phyloP scores from a whole-genome alignment of 2,113 vertebrate genomes.

The Turdus rufiventris region DNA sequence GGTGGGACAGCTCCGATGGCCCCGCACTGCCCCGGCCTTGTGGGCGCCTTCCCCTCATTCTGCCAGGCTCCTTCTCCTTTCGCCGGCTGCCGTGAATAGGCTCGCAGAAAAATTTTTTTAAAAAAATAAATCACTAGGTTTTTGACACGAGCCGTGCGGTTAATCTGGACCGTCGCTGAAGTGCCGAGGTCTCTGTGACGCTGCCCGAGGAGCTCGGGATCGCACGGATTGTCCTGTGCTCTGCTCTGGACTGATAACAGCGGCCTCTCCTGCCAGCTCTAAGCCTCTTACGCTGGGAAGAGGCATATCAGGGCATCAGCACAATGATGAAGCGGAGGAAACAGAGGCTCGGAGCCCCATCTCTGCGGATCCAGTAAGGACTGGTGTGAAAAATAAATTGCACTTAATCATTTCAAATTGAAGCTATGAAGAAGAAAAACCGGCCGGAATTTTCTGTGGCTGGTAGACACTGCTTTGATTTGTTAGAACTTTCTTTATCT shows the following conservation, averaged over 20 bases:
- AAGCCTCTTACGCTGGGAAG: slow-evolving; percentile 41
- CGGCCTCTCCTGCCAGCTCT: neutral
- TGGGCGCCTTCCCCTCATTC: neutral
- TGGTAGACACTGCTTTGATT: neutral
- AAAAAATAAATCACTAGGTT: neutral
- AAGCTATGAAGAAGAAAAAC: neutral
- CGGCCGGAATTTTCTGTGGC: neutral
- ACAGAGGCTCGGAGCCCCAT: slow-evolving; percentile 83
- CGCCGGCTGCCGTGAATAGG: neutral
- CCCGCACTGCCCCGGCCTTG: slow-evolving; percentile 8
- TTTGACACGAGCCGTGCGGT: neutral
- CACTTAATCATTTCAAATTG: neutral
- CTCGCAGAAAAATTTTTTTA: neutral
- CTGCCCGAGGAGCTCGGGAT: neutral
- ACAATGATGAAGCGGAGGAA: slow-evolving; percentile 90
- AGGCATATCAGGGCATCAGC: slow-evolving; percentile 27
- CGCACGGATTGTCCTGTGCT: neutral
- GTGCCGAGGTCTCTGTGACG: neutral
- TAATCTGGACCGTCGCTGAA: neutral
- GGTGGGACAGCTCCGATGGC: slow-evolving; percentile 32
- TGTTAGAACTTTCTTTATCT: neutral
- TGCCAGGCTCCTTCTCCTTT: neutral
- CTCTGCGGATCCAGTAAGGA: slow-evolving; percentile 93
- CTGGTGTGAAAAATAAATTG: slow-evolving; percentile 17
- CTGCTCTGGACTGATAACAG: slow-evolving; percentile 33